phyloP scores from a whole-genome alignment of 2,888 invertebrate genomes.

The Lasioglossum marginatum region DNA sequence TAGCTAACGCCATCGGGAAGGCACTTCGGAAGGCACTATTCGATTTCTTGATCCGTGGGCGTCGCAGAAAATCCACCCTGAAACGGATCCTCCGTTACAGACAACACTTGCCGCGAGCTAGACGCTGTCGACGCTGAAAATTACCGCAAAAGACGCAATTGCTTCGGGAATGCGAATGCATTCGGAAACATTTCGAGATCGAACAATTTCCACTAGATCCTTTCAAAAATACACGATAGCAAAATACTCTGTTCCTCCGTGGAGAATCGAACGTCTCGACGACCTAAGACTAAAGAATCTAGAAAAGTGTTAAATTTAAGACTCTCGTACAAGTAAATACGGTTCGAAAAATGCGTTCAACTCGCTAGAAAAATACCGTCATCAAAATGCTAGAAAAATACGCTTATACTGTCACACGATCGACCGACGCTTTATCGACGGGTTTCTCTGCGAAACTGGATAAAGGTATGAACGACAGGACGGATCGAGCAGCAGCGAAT shows the following conservation, averaged over 20 bases:
- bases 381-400: background rate
- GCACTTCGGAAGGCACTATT: conserved; percentile 48
- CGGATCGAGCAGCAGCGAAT: conserved; percentile 77
- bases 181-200: background rate
- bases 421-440: conserved; percentile 6
- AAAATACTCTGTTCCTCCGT: background rate
- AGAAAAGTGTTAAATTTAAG: background rate
- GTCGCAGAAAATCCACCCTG: background rate
- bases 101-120: background rate
- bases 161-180: background rate
- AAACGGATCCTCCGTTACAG: background rate
- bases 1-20: background rate
- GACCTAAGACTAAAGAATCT: background rate
- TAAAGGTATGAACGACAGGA: conserved; percentile 34
- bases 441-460: conserved; percentile 13
- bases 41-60: conserved; percentile 8
- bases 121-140: background rate
- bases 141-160: background rate
- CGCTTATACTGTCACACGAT: background rate
- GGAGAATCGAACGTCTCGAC: background rate
- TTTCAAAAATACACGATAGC: background rate
- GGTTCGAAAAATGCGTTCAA: background rate
- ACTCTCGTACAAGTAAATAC: background rate
- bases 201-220: background rate
- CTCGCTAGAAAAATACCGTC: background rate